Conservation (phyloP, 2,888 invertebrate genomes). For the Hemaris fuciformis region DNA sequence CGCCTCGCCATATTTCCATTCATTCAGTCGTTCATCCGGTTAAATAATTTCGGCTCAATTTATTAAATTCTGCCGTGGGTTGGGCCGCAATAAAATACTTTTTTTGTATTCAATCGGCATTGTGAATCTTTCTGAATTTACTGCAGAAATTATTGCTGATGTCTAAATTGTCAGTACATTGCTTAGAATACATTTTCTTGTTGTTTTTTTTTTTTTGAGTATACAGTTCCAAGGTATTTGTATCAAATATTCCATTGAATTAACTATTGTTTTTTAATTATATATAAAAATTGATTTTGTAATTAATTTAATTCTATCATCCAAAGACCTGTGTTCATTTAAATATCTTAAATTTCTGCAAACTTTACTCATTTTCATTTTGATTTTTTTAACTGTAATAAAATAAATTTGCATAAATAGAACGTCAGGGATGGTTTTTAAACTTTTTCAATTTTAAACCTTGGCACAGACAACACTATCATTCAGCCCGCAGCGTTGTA, state of each 20-base stretch:
- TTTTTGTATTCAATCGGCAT: neutral
- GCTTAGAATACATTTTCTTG: neutral
- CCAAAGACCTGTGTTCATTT: no score
- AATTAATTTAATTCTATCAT: no score
- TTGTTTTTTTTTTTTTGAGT: neutral
- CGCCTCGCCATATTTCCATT: constrained; percentile 20
- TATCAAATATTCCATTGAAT: no score
- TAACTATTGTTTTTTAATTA: no score
- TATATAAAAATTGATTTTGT: no score
- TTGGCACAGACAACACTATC: constrained; percentile 8
- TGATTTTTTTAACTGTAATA: neutral
- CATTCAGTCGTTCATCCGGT: constrained; percentile 28
- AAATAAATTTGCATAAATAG: neutral
- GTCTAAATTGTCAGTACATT: neutral
- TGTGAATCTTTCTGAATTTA: neutral
- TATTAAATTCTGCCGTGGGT: constrained; percentile 23
- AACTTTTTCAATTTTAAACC: neutral
- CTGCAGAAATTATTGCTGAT: neutral
- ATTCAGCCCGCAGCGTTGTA: neutral
- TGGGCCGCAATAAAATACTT: constrained; percentile 2
- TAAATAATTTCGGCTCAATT: constrained; percentile 35
- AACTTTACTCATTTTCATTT: no score
- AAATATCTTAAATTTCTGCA: no score
- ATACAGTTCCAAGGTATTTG: no score
- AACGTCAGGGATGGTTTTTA: neutral